Conservation (phyloP, 2,797 vertebrate species). For the Emys orbicularis region DNA sequence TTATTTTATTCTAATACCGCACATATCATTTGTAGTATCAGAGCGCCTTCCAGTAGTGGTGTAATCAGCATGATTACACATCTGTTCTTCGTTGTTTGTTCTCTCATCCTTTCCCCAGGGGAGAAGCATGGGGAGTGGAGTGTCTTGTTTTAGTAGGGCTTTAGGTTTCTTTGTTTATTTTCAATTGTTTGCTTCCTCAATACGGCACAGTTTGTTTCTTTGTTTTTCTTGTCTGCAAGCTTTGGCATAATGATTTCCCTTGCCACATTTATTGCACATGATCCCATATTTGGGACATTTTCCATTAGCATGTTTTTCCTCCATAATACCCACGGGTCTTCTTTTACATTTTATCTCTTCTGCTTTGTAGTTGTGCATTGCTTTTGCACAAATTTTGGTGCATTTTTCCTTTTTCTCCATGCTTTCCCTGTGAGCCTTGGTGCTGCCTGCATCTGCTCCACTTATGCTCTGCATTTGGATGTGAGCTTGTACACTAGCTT, state of each 20-base stretch:
- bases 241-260: neutral
- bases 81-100: neutral
- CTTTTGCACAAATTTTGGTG: fast-evolving
- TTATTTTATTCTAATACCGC: neutral
- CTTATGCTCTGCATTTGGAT: neutral
- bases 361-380: neutral
- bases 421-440: neutral
- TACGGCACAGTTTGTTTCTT: fast-evolving
- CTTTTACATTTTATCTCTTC: neutral
- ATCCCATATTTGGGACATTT: neutral
- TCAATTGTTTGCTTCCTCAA: neutral
- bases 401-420: neutral
- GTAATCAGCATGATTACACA: no score
- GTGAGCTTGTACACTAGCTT: neutral
- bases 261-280: neutral
- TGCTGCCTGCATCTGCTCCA: neutral
- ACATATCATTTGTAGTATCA: no score
- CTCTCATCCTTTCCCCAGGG: neutral
- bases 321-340: neutral
- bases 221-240: neutral
- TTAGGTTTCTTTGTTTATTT: no score
- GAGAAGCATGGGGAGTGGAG: no score
- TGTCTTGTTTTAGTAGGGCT: no score
- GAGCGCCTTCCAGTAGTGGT: no score
- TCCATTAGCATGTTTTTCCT: neutral